Conservation (phyloP, 37 sponge, comb jelly and placozoan species). For the Aphrocallistes beatrix region DNA sequence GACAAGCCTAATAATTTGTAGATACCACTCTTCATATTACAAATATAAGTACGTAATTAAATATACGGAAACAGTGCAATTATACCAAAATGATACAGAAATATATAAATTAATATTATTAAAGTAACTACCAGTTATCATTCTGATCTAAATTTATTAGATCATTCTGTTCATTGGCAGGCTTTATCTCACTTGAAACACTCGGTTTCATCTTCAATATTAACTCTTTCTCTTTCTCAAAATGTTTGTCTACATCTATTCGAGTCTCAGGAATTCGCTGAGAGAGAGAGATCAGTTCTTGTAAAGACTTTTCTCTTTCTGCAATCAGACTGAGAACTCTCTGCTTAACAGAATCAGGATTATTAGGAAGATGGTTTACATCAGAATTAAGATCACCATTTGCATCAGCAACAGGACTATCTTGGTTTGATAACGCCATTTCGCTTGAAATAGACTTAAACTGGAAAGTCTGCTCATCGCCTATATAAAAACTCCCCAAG, state of each 20-base stretch:
- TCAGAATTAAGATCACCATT: background rate
- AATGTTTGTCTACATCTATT: background rate
- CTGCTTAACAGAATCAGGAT: background rate
- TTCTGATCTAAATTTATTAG: background rate
- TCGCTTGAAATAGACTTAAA: background rate
- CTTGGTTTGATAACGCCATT: background rate
- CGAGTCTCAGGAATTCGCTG: background rate
- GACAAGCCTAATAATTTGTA: background rate
- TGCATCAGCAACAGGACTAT: background rate
- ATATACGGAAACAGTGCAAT: background rate
- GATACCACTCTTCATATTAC: background rate
- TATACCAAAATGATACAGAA: background rate
- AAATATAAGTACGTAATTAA: background rate
- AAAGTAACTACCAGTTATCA: background rate
- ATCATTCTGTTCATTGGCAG: background rate
- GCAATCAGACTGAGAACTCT: background rate
- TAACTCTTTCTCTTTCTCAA: background rate
- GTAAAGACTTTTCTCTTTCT: background rate
- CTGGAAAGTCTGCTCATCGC: background rate
- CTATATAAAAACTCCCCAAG: slow-evolving; percentile 1
- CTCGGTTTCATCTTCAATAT: background rate
- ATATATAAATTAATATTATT: background rate
- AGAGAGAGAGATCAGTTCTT: background rate
- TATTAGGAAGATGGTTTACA: too few relatives aligned
- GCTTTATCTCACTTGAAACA: background rate